phyloP scores from a whole-genome alignment of 2,113 vertebrate species.

The Patagioenas fasciata region DNA sequence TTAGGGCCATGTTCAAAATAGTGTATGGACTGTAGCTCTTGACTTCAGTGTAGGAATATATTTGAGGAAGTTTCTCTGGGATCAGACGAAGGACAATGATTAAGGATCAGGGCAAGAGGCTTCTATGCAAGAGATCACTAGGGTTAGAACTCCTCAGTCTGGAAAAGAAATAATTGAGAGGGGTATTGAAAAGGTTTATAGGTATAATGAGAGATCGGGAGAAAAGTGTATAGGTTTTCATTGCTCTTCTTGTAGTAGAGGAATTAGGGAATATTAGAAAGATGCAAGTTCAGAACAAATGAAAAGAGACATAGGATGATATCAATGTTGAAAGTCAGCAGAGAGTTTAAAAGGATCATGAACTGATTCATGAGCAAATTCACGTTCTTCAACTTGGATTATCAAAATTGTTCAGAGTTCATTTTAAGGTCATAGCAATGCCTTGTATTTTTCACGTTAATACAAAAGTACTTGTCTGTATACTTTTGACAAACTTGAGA shows the following conservation, averaged over 20 bases:
- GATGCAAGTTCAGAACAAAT: background rate
- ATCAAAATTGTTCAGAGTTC: background rate
- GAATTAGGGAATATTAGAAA: background rate
- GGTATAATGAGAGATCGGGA: background rate
- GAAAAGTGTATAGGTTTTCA: background rate
- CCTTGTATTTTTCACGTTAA: background rate
- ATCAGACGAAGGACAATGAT: background rate
- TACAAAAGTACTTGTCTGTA: fast-evolving
- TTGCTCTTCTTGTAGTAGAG: background rate
- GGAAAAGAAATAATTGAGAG: background rate
- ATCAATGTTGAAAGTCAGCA: background rate
- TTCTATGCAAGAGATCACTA: background rate
- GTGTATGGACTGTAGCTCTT: background rate
- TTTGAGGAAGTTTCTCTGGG: background rate
- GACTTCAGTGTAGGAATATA: background rate
- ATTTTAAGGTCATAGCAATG: background rate
- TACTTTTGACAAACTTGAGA: background rate
- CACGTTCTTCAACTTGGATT: background rate
- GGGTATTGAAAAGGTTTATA: background rate
- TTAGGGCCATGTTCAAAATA: background rate
- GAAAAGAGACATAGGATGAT: background rate
- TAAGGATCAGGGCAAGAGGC: background rate
- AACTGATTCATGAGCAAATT: background rate
- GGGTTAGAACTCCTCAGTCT: background rate
- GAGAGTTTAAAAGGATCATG: background rate